Evolutionary conservation across 2,888 invertebrate genomes (phyloP).

Genomic region (Lochmaea crataegi): DNA sequence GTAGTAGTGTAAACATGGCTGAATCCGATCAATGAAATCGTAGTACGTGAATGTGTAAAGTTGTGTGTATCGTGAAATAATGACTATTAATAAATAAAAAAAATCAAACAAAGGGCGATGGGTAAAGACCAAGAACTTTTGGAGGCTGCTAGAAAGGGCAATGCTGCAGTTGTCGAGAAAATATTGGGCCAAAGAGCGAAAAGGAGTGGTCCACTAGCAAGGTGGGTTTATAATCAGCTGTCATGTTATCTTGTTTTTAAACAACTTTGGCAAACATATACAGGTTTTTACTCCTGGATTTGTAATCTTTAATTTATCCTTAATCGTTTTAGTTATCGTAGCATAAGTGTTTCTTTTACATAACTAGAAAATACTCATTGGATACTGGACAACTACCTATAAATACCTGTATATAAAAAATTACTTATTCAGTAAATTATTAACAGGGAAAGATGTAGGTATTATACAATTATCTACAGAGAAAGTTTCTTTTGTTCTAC

Average conservation of each 20-base stretch:
- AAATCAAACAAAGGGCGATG: conserved; percentile 70
- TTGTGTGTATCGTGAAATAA: conserved; percentile 61
- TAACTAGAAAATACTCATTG: conserved; percentile 5
- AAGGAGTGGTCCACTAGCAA: conserved; percentile 93
- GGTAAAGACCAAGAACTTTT: conserved; percentile 97
- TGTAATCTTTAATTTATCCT: neutral
- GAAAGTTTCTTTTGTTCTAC: conserved; percentile 11
- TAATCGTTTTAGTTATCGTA: neutral
- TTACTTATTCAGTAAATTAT: neutral
- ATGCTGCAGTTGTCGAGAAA: conserved; percentile 89
- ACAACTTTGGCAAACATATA: conserved; percentile 18
- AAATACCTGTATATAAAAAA: too few relatives aligned
- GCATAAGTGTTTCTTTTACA: conserved; percentile 2
- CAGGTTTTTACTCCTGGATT: neutral
- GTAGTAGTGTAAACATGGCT: conserved; percentile 75
- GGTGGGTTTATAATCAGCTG: conserved; percentile 72
- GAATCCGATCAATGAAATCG: conserved; percentile 80
- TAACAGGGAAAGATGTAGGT: neutral
- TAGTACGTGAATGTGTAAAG: conserved; percentile 71
- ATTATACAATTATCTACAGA: conserved; percentile 2
- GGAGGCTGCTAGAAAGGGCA: conserved; percentile 94
- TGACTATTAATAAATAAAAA: conserved; percentile 59
- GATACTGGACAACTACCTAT: neutral
- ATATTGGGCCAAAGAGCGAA: conserved; percentile 88
- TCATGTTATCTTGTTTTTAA: conserved; percentile 45